These are phyloP conservation scores for Pelobates fuscus DNA, from an alignment of 2,113 vertebrate genomes.

Conservation along the genomic window DNA sequence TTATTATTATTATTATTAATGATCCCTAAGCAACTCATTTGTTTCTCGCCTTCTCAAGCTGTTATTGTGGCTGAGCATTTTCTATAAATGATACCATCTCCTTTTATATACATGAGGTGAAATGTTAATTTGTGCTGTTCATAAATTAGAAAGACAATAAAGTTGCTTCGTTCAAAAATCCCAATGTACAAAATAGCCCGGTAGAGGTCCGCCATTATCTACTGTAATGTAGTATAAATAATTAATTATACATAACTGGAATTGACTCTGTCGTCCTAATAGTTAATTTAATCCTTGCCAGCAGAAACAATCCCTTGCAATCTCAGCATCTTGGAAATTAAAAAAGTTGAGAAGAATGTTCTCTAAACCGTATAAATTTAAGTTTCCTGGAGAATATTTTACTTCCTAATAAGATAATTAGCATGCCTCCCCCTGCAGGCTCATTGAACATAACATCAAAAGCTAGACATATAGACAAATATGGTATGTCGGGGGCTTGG, in stretches of 20 bases:
- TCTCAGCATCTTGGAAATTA: background rate
- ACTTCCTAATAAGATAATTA: conserved; percentile 48
- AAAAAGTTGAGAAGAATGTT: background rate
- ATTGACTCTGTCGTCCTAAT: background rate
- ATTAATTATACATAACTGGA: background rate
- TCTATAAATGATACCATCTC: conserved; percentile 19
- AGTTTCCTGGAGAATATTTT: conserved; percentile 22
- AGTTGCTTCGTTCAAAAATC: background rate
- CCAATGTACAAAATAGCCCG: background rate
- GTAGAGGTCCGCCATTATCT: background rate
- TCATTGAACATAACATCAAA: conserved; percentile 45
- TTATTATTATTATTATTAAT: background rate
- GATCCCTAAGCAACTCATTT: no score
- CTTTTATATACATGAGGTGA: background rate
- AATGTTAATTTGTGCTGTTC: background rate
- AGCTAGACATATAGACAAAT: conserved; percentile 55
- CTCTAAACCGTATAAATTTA: background rate
- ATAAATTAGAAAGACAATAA: background rate
- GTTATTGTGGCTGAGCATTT: background rate
- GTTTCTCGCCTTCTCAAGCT: background rate
- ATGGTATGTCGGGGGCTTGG: conserved; percentile 51
- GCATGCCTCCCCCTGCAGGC: conserved; percentile 44
- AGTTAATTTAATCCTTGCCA: background rate
- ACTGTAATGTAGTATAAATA: background rate
- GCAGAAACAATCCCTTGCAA: background rate